Evolutionary conservation across 1,140 invertebrate genomes (phyloP), one percentile per base, ranked within the genome.

Genomic region (Asobara japonica): DNA sequence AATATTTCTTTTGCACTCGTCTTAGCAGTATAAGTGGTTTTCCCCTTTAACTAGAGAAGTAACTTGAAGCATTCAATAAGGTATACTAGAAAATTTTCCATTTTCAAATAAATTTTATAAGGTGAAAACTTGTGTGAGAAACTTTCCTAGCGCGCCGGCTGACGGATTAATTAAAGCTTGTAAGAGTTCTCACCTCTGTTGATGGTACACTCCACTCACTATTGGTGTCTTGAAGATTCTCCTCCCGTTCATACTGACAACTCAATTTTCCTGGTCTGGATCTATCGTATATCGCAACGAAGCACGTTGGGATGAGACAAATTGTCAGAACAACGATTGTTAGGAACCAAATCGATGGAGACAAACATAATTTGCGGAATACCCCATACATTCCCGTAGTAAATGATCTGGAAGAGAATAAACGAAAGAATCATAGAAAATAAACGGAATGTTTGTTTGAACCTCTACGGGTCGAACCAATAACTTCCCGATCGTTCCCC

Each of bases 371-470:
- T 10, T 88, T 88, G 0, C 86, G 88, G 74, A 92, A 92, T 0
- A 92, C 90, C 71, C 89, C 89, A 2, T 90, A 87, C 33, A 93
- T 89, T 51, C 91, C 89, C 8, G 90, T 91, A 76, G 91, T 90
- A 48, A 89, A 87, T 77, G 85, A 81, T 29, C 91, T 92, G 79
- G 76, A 85, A 84, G 69, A 78, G n/a, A 20, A 61, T 25, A 60
- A 48, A 18, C n/a, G n/a, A 20, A 8, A 11, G 6, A n/a, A 16
- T 18, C 29, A 31, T n/a, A 31, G 5, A 29, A 60, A 20, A 36
- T 69, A n/a, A n/a, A n/a, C n/a, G n/a, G n/a, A n/a, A n/a, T n/a
- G n/a, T n/a, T n/a, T n/a, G n/a, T n/a, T n/a, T n/a, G n/a, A n/a
- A n/a, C n/a, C n/a, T n/a, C n/a, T n/a, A n/a, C n/a, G n/a, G n/a